Evolutionary conservation across 2,888 invertebrate genomes (phyloP).

Genomic region (Silvanus unidentatus): DNA sequence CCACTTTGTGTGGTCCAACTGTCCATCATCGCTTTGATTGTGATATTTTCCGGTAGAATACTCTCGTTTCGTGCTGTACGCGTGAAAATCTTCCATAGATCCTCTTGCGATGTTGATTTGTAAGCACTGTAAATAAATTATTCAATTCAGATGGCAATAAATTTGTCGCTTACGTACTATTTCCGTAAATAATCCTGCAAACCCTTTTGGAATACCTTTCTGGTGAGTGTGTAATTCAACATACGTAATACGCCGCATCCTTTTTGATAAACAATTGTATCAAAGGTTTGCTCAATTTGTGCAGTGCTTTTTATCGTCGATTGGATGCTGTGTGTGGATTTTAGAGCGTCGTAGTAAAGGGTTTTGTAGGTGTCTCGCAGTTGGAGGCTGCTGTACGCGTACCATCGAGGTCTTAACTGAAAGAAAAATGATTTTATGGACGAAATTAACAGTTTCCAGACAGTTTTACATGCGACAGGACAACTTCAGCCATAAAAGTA

Average conservation of each 20-base stretch:
- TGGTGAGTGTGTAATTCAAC: constrained; percentile 54
- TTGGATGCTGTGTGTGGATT: constrained; percentile 54
- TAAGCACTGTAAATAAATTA: constrained; percentile 47
- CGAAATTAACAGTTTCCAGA: too few relatives aligned
- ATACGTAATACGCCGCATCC: constrained; percentile 55
- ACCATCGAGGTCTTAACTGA: constrained; percentile 55
- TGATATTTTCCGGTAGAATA: constrained; percentile 43
- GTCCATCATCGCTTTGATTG: constrained; percentile 59
- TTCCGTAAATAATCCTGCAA: constrained; percentile 51
- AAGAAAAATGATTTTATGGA: constrained; percentile 19
- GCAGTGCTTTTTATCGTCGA: constrained; percentile 49
- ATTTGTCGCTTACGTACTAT: constrained; percentile 45
- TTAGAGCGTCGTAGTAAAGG: constrained; percentile 51
- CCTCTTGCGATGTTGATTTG: constrained; percentile 58
- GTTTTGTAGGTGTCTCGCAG: constrained; percentile 52
- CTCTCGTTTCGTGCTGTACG: constrained; percentile 31
- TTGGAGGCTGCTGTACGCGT: constrained; percentile 51
- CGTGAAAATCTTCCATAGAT: constrained; percentile 59
- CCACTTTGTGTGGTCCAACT: constrained; percentile 69
- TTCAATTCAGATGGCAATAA: not conserved
- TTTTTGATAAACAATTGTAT: constrained; percentile 42
- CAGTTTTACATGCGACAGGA: constrained; percentile 48
- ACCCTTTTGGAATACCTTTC: constrained; percentile 51
- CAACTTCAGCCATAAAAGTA: constrained; percentile 53
- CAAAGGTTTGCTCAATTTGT: constrained; percentile 57